A percentile compares a stretch with the other conserved stretches of the same genome.
phyloP scores from a whole-genome alignment of 2,113 vertebrate species.

The Ictidomys tridecemlineatus region DNA sequence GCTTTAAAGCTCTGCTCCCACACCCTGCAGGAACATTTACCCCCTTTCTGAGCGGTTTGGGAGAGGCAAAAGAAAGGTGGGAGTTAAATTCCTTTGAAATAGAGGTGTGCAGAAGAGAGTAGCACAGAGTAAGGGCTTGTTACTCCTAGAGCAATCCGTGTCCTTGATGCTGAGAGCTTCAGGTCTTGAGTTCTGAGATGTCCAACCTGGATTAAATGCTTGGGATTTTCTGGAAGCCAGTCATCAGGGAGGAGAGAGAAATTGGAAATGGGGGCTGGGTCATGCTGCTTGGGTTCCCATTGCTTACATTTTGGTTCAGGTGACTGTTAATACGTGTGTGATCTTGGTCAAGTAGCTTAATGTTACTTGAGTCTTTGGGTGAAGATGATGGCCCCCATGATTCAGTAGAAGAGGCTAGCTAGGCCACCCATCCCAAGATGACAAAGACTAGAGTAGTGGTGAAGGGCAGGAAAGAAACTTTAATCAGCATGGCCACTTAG shows the following conservation, averaged over 20 bases:
- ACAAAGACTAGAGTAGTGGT: neutral
- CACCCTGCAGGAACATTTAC: neutral
- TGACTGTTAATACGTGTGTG: neutral
- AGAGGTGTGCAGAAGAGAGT: neutral
- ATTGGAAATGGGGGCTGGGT: neutral
- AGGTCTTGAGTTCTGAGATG: neutral
- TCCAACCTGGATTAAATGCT: neutral
- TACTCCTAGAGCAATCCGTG: neutral
- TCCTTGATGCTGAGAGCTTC: neutral
- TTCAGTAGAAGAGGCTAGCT: no score
- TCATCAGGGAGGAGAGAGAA: neutral
- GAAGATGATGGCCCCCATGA: no score
- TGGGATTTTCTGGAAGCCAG: neutral
- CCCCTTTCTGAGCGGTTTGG: neutral
- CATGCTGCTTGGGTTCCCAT: neutral
- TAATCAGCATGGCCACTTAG: neutral
- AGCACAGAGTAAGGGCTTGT: neutral
- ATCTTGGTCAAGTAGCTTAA: neutral
- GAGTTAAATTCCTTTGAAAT: neutral
- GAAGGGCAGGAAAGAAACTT: neutral
- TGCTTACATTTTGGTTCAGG: neutral
- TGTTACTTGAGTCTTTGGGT: neutral
- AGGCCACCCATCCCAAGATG: no score
- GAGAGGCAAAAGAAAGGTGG: conserved; percentile 5
- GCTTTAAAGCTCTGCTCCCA: neutral